phyloP scores from a whole-genome alignment of 2,888 invertebrate species.

The Capitulum mitella region DNA sequence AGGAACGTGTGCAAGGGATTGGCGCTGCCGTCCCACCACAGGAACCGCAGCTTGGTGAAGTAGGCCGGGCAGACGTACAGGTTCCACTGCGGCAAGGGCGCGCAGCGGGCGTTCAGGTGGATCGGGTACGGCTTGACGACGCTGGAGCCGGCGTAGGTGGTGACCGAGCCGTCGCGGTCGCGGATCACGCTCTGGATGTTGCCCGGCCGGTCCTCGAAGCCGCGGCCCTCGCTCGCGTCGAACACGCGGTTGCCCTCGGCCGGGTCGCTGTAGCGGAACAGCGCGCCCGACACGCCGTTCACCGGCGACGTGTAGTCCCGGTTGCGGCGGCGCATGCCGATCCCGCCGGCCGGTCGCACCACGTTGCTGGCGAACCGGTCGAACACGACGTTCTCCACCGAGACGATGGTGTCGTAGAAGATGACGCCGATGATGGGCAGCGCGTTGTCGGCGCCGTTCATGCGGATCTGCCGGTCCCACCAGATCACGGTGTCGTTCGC shows the following conservation, averaged over 20 bases:
- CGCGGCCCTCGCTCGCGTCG: conserved; percentile 17
- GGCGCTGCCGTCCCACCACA: neutral
- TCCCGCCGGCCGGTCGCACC: neutral
- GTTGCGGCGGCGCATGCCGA: neutral
- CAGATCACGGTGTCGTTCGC: neutral
- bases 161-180: neutral
- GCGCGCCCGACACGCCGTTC: neutral
- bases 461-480: conserved; percentile 23
- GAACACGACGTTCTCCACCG: neutral
- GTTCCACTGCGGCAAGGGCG: conserved; percentile 12
- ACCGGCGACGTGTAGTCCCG: conserved; percentile 5
- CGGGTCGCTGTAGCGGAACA: neutral
- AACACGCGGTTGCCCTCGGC: conserved; percentile 1
- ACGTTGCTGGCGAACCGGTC: neutral
- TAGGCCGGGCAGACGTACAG: neutral
- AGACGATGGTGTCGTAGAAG: neutral
- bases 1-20: neutral
- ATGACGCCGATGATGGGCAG: conserved; percentile 23
- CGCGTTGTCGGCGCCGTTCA: neutral
- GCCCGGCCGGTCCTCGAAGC: neutral
- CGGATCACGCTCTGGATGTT: conserved; percentile 23
- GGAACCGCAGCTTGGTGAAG: conserved; percentile 3
- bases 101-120: conserved; percentile 9
- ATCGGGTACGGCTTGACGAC: conserved; percentile 17
- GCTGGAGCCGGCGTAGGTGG: neutral